Base-by-base conservation (phyloP, 2,797 vertebrate species). In the Chelon auratus region DNA sequence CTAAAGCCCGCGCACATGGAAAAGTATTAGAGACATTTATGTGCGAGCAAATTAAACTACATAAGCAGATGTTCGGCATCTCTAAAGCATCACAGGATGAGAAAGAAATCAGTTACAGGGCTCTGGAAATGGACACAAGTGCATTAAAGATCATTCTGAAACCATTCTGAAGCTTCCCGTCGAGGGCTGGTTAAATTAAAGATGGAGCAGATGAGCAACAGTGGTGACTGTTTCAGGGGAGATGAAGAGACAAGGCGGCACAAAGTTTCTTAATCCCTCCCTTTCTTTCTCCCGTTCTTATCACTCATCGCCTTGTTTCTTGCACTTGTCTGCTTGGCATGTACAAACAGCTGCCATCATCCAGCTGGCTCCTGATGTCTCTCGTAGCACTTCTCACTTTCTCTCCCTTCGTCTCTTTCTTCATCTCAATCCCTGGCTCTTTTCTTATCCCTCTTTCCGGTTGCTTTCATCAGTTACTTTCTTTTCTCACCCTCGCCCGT, bases 311-410 rank as follows among this genome's bases (percentile, higher is more conserved):
- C 43, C 40, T 68, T 60, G 62, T 85, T 85, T 75, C 81, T 78
- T 65, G 70, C 81, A 79, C 75, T 77, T 65, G 67, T 83, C 68
- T 73, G 33, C 81, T 69, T 84, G 87, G 69, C 84, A 77, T 78
- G 75, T 79, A 75, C 68, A 68, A 79, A 81, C 92, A 94, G 90
- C 92, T 92, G 89, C 87, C 78, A 52, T 78, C 57, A 72, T 72
- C 82, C 87, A 89, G 88, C 84, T 84, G 87, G 67, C 45, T 24
- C 26, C 63, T 12, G 61, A 77, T 47, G 64, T 64, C 48, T 18
- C 17, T 39, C 1, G 0, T n/a, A 20, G 20, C 3, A n/a, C 74
- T 42, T 69, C 72, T 70, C 63, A 2, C 43, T 36, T 50, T 55
- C 56, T 45, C 12, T 62, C 59, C 20, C 24, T 51, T 47, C 26